Base-by-base conservation (phyloP, 1,140 invertebrate genomes). In the Lucilia sericata region DNA sequence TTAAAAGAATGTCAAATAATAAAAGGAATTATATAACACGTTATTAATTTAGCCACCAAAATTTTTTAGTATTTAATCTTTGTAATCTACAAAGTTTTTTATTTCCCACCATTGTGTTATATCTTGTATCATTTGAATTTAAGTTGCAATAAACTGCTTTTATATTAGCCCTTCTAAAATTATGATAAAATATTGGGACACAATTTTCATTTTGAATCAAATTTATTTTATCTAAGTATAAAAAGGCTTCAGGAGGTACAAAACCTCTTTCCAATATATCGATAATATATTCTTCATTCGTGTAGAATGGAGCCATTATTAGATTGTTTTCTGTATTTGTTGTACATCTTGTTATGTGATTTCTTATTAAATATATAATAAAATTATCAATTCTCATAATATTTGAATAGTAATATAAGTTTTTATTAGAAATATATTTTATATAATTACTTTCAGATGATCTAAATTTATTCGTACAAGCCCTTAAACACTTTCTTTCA, bases 341-440 rank as follows among this genome's bases (percentile, higher is more conserved):
- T 30, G 17, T 17, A 14, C 74, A 75, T 75, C 34, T 75, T 34
- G 0, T 13, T 13, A 75, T 75, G 17, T 36, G 30, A 17, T 75
- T 75, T 75, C 74, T 10, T 75, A 75, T 75, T 34, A 75, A 14
- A 17, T 75, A 3, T 34, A 75, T 75, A 17, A 75, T 75, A 75
- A 75, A 75, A 10, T 75, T 36, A 17, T 75, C 74, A 2, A 75
- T 75, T 34, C 5, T 75, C 5, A 17, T 75, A 12, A 75, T 75
- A 17, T 75, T 34, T 17, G 74, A 14, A 17, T 14, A 75, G 30
- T 78, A 30, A 30, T 30, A 30, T 30, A 30, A 30, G 25, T 78
- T 42, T 47, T 78, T 78, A 21, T 78, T 78, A 17, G 75, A 78
- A 19, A 78, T 10, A 78, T 78, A 78, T 42, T 78, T 78, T n/a